A percentile compares a stretch with the other conserved stretches of the same genome.
Evolutionary conservation across 1,140 invertebrate genomes (phyloP).

Genomic region (Drosophila mayri): DNA sequence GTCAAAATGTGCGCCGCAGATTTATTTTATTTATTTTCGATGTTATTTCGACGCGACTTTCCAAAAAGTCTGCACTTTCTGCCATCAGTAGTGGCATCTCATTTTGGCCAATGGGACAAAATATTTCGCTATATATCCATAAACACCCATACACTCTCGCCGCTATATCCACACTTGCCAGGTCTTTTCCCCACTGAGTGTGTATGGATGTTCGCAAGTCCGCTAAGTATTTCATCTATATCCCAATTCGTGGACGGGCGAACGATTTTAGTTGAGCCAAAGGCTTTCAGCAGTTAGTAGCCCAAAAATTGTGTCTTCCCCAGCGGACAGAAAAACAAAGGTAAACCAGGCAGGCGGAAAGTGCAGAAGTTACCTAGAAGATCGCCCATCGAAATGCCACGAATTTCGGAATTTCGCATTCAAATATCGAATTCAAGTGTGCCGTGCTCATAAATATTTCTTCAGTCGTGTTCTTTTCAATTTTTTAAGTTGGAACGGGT

Average conservation of each 20-base stretch:
- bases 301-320: slow-evolving; percentile 55
- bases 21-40: slow-evolving; percentile 83
- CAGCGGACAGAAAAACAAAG: slow-evolving; percentile 46
- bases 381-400: slow-evolving; percentile 3
- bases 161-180: slow-evolving; percentile 53
- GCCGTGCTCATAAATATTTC: slow-evolving; percentile 63
- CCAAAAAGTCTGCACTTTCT: slow-evolving; percentile 61
- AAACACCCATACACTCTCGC: slow-evolving; percentile 23
- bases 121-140: slow-evolving; percentile 39
- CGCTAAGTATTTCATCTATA: slow-evolving; percentile 51
- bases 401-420: slow-evolving; percentile 11
- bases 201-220: slow-evolving; percentile 43
- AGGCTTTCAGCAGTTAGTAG: slow-evolving; percentile 76
- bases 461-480: slow-evolving; percentile 25
- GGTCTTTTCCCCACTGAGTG: slow-evolving; percentile 25
- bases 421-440: slow-evolving; percentile 62
- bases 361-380: slow-evolving; percentile 11
- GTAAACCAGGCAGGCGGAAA: slow-evolving; percentile 14
- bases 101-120: slow-evolving; percentile 48
- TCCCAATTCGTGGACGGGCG: slow-evolving; percentile 45
- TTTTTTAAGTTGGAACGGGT: slow-evolving; percentile 64
- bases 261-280: slow-evolving; percentile 78
- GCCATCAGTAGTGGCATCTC: slow-evolving; percentile 57
- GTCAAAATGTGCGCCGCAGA: slow-evolving; percentile 61
- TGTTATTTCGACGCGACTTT: slow-evolving; percentile 64